phyloP scores from a whole-genome alignment of 2,113 vertebrate species.

The Oreamnos americanus region DNA sequence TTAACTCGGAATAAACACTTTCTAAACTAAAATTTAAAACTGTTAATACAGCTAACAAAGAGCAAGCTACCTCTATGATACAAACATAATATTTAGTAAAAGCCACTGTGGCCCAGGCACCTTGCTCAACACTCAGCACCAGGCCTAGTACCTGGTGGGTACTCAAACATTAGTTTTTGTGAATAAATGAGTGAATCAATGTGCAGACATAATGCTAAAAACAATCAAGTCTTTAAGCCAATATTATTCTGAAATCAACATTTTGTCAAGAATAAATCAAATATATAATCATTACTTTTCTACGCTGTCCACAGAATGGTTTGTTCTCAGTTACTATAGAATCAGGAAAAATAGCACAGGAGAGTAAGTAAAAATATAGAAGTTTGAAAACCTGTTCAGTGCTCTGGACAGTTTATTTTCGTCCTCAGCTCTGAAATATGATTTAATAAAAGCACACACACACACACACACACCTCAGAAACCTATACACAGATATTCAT shows the following conservation, averaged over 20 bases:
- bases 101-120: rapidly evolving
- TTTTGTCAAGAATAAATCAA: neutral
- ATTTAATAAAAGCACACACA: neutral
- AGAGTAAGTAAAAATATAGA: neutral
- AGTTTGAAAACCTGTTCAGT: neutral
- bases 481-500: neutral
- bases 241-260: neutral
- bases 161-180: neutral
- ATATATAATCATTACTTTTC: neutral
- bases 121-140: too few species aligned
- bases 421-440: neutral
- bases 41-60: neutral
- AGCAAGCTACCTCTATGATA: neutral
- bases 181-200: neutral
- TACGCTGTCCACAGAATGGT: neutral
- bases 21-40: neutral
- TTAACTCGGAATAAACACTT: neutral
- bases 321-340: neutral
- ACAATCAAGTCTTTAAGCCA: neutral
- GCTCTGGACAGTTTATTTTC: neutral
- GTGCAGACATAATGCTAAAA: neutral
- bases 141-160: neutral
- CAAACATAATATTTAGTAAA: neutral
- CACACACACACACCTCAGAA: neutral
- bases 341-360: neutral